These are phyloP conservation scores for Drosophila burlai DNA, from an alignment of 1,140 invertebrate species.

Conservation along the genomic window DNA sequence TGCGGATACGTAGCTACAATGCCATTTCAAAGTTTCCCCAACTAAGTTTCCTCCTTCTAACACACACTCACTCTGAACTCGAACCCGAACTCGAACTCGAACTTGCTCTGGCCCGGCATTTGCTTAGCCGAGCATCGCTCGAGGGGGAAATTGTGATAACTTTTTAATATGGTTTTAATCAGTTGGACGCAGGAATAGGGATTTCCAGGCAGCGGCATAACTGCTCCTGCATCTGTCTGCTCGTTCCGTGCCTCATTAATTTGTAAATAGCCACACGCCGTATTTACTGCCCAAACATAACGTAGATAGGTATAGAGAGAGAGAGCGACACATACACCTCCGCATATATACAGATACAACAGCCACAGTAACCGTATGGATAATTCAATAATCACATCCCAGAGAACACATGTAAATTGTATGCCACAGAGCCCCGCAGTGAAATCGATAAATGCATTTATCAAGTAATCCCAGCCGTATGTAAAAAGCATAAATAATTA, in stretches of 20 bases:
- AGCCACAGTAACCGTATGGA: conserved; percentile 38
- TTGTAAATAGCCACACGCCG: conserved; percentile 37
- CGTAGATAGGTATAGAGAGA: conserved; percentile 40
- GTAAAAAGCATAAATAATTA: conserved; percentile 57
- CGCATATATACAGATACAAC: conserved; percentile 33
- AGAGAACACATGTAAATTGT: conserved; percentile 46
- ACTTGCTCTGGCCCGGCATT: conserved; percentile 36
- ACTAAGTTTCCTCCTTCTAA: conserved; percentile 36
- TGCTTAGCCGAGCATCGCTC: conserved; percentile 48
- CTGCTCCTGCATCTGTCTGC: neutral
- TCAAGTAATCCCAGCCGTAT: conserved; percentile 22
- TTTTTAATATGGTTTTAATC: conserved; percentile 82
- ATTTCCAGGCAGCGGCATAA: conserved; percentile 30
- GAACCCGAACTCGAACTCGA: conserved; percentile 11
- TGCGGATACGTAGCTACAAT: conserved; percentile 52
- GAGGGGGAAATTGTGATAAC: conserved; percentile 58
- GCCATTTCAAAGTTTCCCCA: conserved; percentile 54
- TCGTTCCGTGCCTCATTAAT: conserved; percentile 14
- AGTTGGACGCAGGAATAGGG: conserved; percentile 57
- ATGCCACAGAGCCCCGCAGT: conserved; percentile 12
- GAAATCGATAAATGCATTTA: conserved; percentile 48
- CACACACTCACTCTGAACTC: neutral
- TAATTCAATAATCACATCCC: conserved; percentile 70
- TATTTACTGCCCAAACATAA: conserved; percentile 53
- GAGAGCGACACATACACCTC: conserved; percentile 14